These are phyloP conservation scores for Papilio helenus DNA, from an alignment of 1,140 invertebrate species.

Conservation along the genomic window DNA sequence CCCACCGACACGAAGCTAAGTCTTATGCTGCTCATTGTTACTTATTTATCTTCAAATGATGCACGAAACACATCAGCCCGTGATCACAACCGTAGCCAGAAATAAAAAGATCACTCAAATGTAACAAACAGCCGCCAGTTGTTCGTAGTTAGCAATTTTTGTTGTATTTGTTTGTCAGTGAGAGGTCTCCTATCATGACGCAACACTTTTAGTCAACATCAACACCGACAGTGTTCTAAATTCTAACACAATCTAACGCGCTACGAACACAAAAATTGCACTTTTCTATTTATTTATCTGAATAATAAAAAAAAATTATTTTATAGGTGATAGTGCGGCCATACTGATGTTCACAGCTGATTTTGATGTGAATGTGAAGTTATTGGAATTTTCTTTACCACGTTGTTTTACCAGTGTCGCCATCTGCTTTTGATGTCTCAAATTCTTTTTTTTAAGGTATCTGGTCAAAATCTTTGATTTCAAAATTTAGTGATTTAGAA, in stretches of 20 bases:
- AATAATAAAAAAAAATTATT: slow-evolving; percentile 72
- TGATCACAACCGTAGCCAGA: slow-evolving; percentile 57
- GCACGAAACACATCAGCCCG: slow-evolving; percentile 68
- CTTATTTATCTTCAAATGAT: slow-evolving; percentile 49
- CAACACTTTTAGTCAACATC: slow-evolving; percentile 81
- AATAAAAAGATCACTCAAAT: slow-evolving; percentile 69
- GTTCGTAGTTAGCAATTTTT: slow-evolving; percentile 72
- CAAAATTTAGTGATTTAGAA: not conserved
- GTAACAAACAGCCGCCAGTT: slow-evolving; percentile 59
- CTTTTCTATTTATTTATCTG: slow-evolving; percentile 73
- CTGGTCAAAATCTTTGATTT: slow-evolving; percentile 38
- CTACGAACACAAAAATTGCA: slow-evolving; percentile 66
- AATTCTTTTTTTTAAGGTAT: slow-evolving; percentile 41
- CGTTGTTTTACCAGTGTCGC: slow-evolving; percentile 70
- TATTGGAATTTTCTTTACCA: slow-evolving; percentile 70
- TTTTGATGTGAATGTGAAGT: slow-evolving; percentile 80
- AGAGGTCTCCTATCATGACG: slow-evolving; percentile 80
- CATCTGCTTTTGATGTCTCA: slow-evolving; percentile 54
- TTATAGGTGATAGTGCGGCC: slow-evolving; percentile 71
- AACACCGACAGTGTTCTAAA: slow-evolving; percentile 68
- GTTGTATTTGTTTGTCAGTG: slow-evolving; percentile 81
- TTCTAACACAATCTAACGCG: slow-evolving; percentile 55
- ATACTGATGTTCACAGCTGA: slow-evolving; percentile 82
- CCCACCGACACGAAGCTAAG: slow-evolving; percentile 76
- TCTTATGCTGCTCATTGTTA: slow-evolving; percentile 77